Conservation (phyloP, 2,888 invertebrate genomes). For the Dusona sp. region DNA sequence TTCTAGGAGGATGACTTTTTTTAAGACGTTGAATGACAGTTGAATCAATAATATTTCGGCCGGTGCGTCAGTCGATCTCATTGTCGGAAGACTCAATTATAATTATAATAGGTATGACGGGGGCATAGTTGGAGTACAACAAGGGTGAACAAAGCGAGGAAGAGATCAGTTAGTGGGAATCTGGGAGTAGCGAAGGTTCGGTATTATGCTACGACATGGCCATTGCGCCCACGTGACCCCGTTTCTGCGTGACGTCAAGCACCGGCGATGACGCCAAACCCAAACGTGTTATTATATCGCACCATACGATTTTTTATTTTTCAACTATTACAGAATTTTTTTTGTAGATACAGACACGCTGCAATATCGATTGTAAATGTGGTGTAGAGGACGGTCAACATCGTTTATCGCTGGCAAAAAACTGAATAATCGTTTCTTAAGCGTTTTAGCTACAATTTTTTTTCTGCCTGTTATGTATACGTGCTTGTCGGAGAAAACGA, state of each 20-base stretch:
- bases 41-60: neutral
- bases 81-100: conserved; percentile 6
- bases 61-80: conserved; percentile 25
- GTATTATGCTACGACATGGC: conserved; percentile 21
- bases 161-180: conserved; percentile 7
- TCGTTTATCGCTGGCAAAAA: neutral
- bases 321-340: conserved; percentile 6
- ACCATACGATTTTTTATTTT: neutral
- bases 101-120: conserved; percentile 23
- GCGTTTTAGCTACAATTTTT: no score
- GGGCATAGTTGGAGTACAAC: neutral
- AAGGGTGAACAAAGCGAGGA: conserved; percentile 27
- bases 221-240: conserved; percentile 34
- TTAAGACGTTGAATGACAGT: neutral
- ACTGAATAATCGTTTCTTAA: neutral
- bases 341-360: neutral
- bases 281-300: neutral
- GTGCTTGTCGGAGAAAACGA: no score
- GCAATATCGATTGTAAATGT: conserved; percentile 33
- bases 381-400: neutral
- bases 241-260: conserved; percentile 51
- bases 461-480: no score
- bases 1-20: neutral
- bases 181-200: conserved; percentile 2
- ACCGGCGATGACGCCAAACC: neutral